Percentiles rank a stretch among this genome's conserved stretches.
phyloP scores from a whole-genome alignment of 1,140 invertebrate species.

The Hormaphis cornu region DNA sequence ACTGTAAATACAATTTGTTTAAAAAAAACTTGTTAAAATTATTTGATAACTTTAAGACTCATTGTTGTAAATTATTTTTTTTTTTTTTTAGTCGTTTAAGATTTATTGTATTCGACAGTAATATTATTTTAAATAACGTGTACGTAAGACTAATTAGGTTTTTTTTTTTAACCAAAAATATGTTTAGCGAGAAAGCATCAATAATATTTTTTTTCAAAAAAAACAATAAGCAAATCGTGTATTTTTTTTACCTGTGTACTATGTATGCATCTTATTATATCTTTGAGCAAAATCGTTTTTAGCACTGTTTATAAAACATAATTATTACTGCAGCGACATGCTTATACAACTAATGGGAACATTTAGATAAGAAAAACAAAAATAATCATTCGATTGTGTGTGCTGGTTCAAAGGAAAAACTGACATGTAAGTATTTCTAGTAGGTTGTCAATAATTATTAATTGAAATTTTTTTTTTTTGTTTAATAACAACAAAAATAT shows the following conservation, averaged over 20 bases:
- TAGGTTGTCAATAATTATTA: no score
- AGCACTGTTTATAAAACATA: no score
- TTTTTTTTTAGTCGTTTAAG: conserved; percentile 22
- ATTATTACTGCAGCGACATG: no score
- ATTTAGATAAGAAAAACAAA: no score
- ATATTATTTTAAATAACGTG: conserved; percentile 19
- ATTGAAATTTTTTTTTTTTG: no score
- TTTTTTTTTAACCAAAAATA: conserved; percentile 20
- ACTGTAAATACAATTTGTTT: conserved; percentile 30
- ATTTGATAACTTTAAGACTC: conserved; percentile 28
- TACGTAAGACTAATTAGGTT: conserved; percentile 28
- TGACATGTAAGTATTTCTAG: no score
- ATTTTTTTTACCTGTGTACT: neutral
- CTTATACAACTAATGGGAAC: no score
- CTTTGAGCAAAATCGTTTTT: no score
- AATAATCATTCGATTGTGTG: no score
- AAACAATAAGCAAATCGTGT: neutral
- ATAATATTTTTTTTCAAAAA: conserved; percentile 32
- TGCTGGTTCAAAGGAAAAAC: no score
- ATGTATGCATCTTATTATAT: no score
- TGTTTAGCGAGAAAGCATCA: conserved; percentile 14
- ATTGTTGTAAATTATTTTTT: conserved; percentile 30
- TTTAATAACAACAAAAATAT: no score
- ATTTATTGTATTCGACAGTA: conserved; percentile 15
- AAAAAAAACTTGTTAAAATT: conserved; percentile 30